These are phyloP conservation scores for Aphidoletes aphidimyza DNA, from an alignment of 2,888 invertebrate genomes.

Conservation along the genomic window DNA sequence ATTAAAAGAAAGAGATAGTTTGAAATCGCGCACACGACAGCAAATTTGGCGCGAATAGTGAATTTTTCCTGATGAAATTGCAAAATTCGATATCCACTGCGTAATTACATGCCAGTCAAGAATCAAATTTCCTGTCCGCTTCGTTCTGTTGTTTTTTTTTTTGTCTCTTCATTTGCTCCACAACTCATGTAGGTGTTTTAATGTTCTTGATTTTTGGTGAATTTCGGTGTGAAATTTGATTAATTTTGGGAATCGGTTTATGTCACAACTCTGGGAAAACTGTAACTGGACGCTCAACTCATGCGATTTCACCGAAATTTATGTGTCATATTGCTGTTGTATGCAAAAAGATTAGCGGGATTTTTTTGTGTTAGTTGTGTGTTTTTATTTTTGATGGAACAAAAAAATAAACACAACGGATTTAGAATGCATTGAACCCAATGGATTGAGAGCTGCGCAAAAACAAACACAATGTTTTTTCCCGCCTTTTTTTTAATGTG, in stretches of 20 bases:
- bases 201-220: too few species aligned
- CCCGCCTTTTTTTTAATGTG: background rate
- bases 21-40: constrained; percentile 28
- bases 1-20: constrained; percentile 24
- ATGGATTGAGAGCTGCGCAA: constrained; percentile 1
- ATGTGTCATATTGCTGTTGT: constrained; percentile 9
- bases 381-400: too few species aligned
- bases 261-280: constrained; percentile 45
- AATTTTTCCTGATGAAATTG: constrained; percentile 30
- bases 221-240: background rate
- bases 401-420: background rate
- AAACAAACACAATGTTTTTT: background rate
- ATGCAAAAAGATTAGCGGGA: background rate
- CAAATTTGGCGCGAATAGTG: background rate
- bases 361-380: constrained; percentile 53
- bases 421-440: constrained; percentile 42
- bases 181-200: too few species aligned
- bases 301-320: constrained; percentile 57
- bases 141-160: background rate
- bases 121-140: background rate
- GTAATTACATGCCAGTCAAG: constrained; percentile 25
- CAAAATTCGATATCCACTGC: constrained; percentile 8
- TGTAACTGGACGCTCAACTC: background rate
- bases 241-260: background rate
- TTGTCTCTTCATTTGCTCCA: background rate